Evolutionary conservation across 2,797 vertebrate genomes (phyloP).

Genomic region (Leuciscus waleckii): DNA sequence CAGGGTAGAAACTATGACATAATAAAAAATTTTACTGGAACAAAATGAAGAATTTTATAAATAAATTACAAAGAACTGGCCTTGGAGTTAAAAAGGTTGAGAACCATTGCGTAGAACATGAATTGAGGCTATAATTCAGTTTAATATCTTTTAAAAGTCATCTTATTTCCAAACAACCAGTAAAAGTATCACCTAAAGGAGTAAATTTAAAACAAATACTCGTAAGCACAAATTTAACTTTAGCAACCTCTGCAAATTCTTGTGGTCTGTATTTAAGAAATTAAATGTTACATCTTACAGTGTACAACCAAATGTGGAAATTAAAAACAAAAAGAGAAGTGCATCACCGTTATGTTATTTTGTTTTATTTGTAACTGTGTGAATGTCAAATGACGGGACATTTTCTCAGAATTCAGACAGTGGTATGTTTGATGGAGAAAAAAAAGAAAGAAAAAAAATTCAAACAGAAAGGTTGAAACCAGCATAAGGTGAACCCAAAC

Average conservation of each 20-base stretch:
- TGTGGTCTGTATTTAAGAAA: neutral
- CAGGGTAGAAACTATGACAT: neutral
- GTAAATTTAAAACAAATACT: neutral
- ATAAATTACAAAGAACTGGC: neutral
- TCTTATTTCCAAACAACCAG: neutral
- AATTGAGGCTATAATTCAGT: neutral
- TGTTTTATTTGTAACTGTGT: slow-evolving; percentile 62
- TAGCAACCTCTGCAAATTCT: neutral
- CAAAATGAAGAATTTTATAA: neutral
- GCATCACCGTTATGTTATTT: slow-evolving; percentile 34
- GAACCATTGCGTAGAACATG: neutral
- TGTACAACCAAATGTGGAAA: neutral
- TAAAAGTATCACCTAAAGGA: neutral
- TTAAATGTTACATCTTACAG: neutral
- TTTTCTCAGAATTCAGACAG: slow-evolving; percentile 53
- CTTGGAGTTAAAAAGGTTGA: neutral
- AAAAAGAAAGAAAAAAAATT: neutral
- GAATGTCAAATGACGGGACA: slow-evolving; percentile 51
- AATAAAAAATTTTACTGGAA: neutral
- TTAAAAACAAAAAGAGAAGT: slow-evolving; percentile 20
- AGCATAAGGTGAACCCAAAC: slow-evolving; percentile 30
- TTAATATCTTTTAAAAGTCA: neutral
- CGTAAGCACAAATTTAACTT: neutral
- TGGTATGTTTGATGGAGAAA: slow-evolving; percentile 45
- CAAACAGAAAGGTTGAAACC: slow-evolving; percentile 45